Percentiles rank a stretch among this genome's conserved stretches.
Conservation (phyloP, 2,113 vertebrate species). For the Epinephelus cyanopodus region DNA sequence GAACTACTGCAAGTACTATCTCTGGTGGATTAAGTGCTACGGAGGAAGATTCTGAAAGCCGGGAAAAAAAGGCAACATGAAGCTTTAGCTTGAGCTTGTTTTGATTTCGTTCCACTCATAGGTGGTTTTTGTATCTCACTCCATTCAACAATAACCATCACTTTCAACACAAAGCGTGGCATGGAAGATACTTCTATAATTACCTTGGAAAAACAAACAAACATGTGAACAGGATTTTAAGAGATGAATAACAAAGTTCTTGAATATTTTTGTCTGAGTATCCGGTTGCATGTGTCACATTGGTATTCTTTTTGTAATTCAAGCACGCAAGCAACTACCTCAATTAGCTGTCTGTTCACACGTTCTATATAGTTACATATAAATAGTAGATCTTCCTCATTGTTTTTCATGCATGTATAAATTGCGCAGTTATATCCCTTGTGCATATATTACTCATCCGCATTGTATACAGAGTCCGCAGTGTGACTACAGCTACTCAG, state of each 20-base stretch:
- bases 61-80: not conserved
- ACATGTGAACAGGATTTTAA: not conserved
- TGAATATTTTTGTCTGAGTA: not conserved
- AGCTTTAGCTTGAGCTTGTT: not conserved
- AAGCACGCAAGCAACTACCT: not conserved
- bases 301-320: not conserved
- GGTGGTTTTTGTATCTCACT: not conserved
- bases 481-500: not conserved
- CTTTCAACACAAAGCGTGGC: not conserved
- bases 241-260: not conserved
- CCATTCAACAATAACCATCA: not conserved
- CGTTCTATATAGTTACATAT: not conserved
- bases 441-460: not conserved
- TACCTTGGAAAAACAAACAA: not conserved
- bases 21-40: slow-evolving; percentile 43
- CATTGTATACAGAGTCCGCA: not conserved
- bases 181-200: not conserved
- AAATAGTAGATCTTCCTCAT: not conserved
- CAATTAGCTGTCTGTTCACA: not conserved
- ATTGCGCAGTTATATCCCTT: not conserved
- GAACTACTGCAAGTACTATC: slow-evolving; percentile 29
- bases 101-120: not conserved
- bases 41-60: not conserved
- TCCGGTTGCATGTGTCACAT: not conserved
- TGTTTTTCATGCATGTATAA: not conserved